Conservation (phyloP, 1,140 invertebrate genomes). For the Hypothenemus hampei region DNA sequence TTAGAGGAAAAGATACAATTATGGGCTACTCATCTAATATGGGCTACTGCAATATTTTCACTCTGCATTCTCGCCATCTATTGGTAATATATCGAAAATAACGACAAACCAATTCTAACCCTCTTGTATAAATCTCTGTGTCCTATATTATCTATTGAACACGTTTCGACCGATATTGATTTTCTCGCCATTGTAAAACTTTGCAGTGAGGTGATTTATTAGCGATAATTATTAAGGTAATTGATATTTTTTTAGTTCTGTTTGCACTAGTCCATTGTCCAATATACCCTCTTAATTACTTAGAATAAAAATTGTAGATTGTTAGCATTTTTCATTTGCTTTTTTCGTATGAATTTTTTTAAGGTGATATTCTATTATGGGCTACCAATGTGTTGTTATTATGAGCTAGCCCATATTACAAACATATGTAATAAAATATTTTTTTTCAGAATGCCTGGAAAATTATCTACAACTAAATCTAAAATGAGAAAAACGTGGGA, state of each 20-base stretch:
- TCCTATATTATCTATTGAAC: not conserved
- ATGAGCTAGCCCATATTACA: not conserved
- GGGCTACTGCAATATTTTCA: no score
- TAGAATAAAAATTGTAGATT: no score
- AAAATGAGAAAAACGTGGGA: not conserved
- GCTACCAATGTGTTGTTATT: not conserved
- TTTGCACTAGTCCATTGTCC: not conserved
- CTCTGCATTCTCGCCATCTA: no score
- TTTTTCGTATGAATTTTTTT: no score
- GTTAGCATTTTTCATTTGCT: no score
- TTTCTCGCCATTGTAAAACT: no score
- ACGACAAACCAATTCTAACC: no score
- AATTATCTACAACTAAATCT: not conserved
- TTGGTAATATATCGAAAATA: no score
- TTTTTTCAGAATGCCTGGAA: not conserved
- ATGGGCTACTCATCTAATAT: not conserved
- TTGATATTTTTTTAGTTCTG: not conserved
- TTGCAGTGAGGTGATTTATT: not conserved
- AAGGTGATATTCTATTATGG: not conserved
- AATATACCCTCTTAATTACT: not conserved
- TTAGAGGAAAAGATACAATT: not conserved
- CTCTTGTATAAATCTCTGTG: not conserved
- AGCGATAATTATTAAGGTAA: no score
- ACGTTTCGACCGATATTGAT: not conserved
- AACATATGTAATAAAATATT: not conserved